A percentile compares a stretch with the other conserved stretches of the same genome.
These are phyloP conservation scores for Bruchidius siliquastri DNA, from an alignment of 2,888 invertebrate species.

Conservation along the genomic window DNA sequence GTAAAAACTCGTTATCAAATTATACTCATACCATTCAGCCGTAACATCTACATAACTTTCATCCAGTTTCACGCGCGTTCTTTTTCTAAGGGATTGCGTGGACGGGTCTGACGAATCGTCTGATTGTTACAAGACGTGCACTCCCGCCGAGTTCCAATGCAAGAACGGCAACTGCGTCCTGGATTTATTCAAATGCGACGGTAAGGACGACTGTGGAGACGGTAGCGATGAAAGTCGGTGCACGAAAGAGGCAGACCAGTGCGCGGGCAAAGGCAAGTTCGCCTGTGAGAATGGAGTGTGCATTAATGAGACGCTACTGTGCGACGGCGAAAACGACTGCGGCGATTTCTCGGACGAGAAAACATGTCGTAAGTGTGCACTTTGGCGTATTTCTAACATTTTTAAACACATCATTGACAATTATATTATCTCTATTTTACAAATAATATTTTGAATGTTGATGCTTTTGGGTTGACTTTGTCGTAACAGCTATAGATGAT, in stretches of 20 bases:
- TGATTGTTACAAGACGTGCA: slow-evolving; percentile 47
- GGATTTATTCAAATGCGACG: slow-evolving; percentile 64
- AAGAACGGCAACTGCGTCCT: slow-evolving; percentile 62
- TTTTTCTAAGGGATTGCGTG: slow-evolving; percentile 63
- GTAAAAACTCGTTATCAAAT: too few relatives aligned
- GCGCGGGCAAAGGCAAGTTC: slow-evolving; percentile 51
- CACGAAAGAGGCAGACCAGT: slow-evolving; percentile 34
- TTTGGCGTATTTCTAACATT: background rate
- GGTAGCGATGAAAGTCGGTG: slow-evolving; percentile 60
- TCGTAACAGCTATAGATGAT: too few relatives aligned
- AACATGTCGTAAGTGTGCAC: slow-evolving; percentile 55
- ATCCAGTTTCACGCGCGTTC: too few relatives aligned
- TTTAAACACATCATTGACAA: too few relatives aligned
- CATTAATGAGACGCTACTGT: slow-evolving; percentile 59
- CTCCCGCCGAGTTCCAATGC: slow-evolving; percentile 57
- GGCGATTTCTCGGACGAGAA: slow-evolving; percentile 64
- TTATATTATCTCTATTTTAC: too few relatives aligned
- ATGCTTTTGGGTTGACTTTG: too few relatives aligned
- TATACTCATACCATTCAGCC: too few relatives aligned
- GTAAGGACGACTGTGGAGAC: slow-evolving; percentile 65
- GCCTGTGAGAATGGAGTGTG: slow-evolving; percentile 64
- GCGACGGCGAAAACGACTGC: slow-evolving; percentile 71
- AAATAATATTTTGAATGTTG: too few relatives aligned
- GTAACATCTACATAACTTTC: too few relatives aligned
- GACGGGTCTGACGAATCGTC: slow-evolving; percentile 68